Conservation (phyloP, 2,113 vertebrate genomes). For the Amphilophus citrinellus region DNA sequence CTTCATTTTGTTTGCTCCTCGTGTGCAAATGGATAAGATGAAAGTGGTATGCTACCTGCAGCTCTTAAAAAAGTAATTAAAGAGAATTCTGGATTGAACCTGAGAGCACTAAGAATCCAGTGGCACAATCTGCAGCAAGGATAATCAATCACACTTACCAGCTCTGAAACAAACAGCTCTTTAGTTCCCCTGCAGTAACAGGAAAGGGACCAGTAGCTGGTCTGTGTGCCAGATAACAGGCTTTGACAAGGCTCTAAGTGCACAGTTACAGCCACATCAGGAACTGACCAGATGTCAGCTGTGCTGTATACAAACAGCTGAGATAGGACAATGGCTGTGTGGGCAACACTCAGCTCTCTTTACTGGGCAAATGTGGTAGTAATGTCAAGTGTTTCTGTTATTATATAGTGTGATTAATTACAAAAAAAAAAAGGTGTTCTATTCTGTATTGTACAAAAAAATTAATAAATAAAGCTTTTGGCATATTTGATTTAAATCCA, state of each 20-base stretch:
- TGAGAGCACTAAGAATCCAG: background rate
- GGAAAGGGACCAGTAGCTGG: background rate
- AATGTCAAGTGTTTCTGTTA: background rate
- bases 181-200: slow-evolving; percentile 1
- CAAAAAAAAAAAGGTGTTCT: background rate
- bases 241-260: background rate
- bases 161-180: slow-evolving; percentile 6
- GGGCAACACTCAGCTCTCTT: background rate
- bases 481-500: background rate
- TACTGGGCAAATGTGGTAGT: too few species aligned
- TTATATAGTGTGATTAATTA: background rate
- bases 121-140: slow-evolving; percentile 14
- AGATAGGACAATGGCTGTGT: background rate
- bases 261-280: background rate
- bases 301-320: slow-evolving; percentile 5
- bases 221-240: slow-evolving; percentile 6
- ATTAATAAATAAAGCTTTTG: background rate
- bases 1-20: background rate
- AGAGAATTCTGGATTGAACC: slow-evolving; percentile 12
- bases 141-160: slow-evolving; percentile 45
- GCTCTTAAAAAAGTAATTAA: background rate
- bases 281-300: slow-evolving; percentile 31
- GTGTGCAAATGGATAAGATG: background rate
- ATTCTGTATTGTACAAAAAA: background rate
- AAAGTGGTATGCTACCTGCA: background rate